Base-by-base conservation (phyloP, 2,113 vertebrate genomes). In the Antennarius striatus region DNA sequence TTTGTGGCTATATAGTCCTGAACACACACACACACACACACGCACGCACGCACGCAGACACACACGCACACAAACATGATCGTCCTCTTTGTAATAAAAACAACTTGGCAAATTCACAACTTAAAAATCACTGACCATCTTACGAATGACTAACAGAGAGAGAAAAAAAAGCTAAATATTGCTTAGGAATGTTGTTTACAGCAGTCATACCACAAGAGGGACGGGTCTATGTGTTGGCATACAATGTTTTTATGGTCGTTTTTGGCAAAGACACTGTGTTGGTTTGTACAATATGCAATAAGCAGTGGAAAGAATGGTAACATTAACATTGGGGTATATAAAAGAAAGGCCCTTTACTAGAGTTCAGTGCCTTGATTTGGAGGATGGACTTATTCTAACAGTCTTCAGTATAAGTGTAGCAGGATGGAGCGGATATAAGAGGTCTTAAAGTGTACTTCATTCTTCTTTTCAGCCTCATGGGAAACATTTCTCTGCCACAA, bases 181-280 rank as follows among this genome's bases (percentile, higher is more conserved):
- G 91, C 93, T 93, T 86, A 83, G 89, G 90, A 93, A 92, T 92
- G 90, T 90, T 55, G 79, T 76, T 74, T 91, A 91, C 92, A 92
- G 92, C 91, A 91, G 89, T 74, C 54, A 63, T 66, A 63, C 10
- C 63, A 73, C 65, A 36, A 61, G 59, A 72, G 62, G 63, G 75
- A 68, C 15, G 14, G 73, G 61, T 28, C 60, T 65, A 48, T 39
- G 63, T 69, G 28, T 63, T 36, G 32, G 10, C 6, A 48, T 64
- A 28, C 28, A 28, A 6, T 5, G 14, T 63, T 75, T 66, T 80
- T 49, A 77, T 67, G 56, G 82, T 62, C 56, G 59, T 57, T 70
- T 67, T 36, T 69, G 87, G 64, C 68, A 63, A 78, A 77, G 69
- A 66, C 73, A 69, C 86, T 86, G 87, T 71, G 67, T 87, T 65